Conservation (phyloP, 92 coral and sea anemone species). For the Heliopora coerulea region DNA sequence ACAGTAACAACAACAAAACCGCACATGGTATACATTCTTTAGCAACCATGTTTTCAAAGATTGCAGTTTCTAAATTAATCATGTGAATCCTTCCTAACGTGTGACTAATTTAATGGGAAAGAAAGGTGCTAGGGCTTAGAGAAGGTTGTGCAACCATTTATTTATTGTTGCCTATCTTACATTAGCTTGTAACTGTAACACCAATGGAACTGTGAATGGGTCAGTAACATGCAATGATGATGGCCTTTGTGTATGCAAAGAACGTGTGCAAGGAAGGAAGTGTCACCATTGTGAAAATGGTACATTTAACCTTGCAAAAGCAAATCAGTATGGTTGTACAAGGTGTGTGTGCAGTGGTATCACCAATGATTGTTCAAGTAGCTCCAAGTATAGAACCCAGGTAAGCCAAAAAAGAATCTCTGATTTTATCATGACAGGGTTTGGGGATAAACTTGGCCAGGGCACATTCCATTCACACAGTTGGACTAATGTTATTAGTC, state of each 20-base stretch:
- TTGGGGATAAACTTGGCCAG: no score
- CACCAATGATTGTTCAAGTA: constrained; percentile 75
- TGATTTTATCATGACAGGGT: no score
- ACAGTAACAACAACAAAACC: no score
- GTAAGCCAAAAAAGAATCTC: constrained; percentile 40
- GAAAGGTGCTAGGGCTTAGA: no score
- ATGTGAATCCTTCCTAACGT: no score
- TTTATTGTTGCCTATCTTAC: not conserved
- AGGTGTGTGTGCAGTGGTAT: constrained; percentile 88
- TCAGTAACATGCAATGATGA: constrained; percentile 28
- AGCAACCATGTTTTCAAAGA: no score
- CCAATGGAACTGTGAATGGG: constrained; percentile 65
- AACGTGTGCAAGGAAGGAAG: constrained; percentile 74
- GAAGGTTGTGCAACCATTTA: no score
- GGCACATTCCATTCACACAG: no score
- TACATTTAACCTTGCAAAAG: constrained; percentile 69
- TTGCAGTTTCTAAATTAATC: no score
- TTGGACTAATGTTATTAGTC: no score
- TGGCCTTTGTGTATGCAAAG: constrained; percentile 55
- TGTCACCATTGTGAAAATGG: constrained; percentile 77
- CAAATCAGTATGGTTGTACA: constrained; percentile 82
- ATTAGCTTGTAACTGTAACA: constrained; percentile 75
- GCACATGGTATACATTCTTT: no score
- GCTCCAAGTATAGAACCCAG: constrained; percentile 49
- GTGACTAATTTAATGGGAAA: no score